These are phyloP conservation scores for Hippopotamyrus pictus DNA, from an alignment of 2,797 vertebrate species.

Conservation along the genomic window DNA sequence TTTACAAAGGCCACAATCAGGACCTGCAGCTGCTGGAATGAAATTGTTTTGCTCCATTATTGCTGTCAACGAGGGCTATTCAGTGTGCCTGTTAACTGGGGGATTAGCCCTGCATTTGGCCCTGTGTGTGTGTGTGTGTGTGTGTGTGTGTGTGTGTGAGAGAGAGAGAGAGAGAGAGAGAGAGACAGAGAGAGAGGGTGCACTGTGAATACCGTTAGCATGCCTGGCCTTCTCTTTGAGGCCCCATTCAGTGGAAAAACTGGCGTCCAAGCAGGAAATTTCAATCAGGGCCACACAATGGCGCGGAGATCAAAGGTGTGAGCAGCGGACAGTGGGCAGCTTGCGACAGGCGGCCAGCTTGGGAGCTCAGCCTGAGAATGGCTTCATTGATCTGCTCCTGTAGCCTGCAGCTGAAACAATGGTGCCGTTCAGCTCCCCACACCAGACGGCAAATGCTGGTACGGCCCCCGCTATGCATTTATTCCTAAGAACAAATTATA, in stretches of 20 bases:
- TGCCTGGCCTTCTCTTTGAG: constrained; percentile 8
- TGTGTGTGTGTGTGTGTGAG: constrained; percentile 21
- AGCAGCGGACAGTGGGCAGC: background rate
- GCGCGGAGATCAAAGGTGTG: background rate
- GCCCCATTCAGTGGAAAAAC: background rate
- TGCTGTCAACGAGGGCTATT: constrained; percentile 26
- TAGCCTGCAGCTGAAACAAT: background rate
- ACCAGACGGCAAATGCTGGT: background rate
- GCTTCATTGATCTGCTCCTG: background rate
- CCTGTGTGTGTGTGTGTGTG: constrained; percentile 17
- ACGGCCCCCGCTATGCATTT: background rate
- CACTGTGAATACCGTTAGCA: constrained; percentile 24
- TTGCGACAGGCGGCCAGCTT: background rate
- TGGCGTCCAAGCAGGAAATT: constrained; percentile 24
- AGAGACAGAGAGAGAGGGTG: background rate
- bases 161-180: background rate
- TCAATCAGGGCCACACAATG: constrained; percentile 26
- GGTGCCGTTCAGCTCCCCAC: background rate
- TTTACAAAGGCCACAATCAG: constrained; percentile 17
- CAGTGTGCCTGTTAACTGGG: constrained; percentile 27
- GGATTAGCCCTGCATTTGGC: constrained; percentile 23
- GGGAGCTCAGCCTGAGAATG: background rate
- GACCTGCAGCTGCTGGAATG: constrained; percentile 23
- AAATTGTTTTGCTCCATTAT: constrained; percentile 26
- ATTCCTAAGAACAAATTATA: background rate